Conservation (phyloP, 2,888 invertebrate genomes). For the Pseudococcus jackbeardsleyi region DNA sequence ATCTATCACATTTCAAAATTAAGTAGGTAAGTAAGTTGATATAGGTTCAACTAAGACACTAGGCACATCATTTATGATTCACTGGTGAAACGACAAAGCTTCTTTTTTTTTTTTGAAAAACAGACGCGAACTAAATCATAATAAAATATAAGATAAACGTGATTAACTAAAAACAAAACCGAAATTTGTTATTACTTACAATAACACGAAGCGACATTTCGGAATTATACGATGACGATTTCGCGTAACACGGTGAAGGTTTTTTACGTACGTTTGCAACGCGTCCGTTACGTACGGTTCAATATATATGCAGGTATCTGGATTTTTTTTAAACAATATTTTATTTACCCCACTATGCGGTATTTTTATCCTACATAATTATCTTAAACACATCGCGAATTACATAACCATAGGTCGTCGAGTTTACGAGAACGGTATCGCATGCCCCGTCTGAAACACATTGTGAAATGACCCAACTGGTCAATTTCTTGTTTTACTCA, state of each 20-base stretch:
- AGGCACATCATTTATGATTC: not conserved
- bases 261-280: constrained; percentile 8
- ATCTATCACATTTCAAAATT: not conserved
- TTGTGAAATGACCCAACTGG: constrained; percentile 60
- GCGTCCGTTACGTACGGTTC: not conserved
- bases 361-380: constrained; percentile 60
- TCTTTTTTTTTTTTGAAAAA: not conserved
- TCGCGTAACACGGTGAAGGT: constrained; percentile 20
- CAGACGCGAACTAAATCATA: not conserved
- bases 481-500: constrained; percentile 58
- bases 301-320: constrained; percentile 44
- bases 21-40: not conserved
- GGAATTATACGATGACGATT: not conserved
- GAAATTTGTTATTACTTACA: constrained; percentile 19
- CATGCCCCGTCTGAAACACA: constrained; percentile 40
- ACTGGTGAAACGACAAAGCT: not conserved
- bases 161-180: constrained; percentile 10
- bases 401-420: constrained; percentile 55
- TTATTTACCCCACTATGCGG: constrained; percentile 59
- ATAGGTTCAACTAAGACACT: not conserved
- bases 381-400: constrained; percentile 63
- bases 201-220: constrained; percentile 48
- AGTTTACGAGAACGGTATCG: constrained; percentile 62
- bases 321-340: constrained; percentile 63
- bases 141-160: not conserved